These are phyloP conservation scores for Heteromyza rotundicornis DNA, from an alignment of 2,888 invertebrate genomes.

Conservation along the genomic window DNA sequence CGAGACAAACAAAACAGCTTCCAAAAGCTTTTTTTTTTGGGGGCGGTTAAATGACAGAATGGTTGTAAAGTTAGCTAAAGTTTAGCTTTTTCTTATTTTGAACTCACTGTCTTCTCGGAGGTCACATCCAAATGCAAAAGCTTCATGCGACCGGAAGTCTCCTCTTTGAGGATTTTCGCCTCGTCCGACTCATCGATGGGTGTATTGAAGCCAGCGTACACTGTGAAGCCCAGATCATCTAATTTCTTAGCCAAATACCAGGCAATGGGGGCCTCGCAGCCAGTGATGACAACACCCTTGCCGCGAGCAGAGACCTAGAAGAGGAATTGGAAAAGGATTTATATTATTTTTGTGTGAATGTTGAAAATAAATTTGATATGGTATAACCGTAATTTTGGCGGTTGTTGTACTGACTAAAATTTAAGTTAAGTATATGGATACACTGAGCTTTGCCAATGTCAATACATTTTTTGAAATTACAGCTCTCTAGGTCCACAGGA, in stretches of 20 bases:
- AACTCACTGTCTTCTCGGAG: slow-evolving; percentile 72
- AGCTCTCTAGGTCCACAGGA: too few relatives aligned
- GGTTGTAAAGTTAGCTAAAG: slow-evolving; percentile 15
- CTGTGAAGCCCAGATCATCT: slow-evolving; percentile 84
- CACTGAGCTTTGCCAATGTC: too few relatives aligned
- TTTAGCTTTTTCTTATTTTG: slow-evolving; percentile 11
- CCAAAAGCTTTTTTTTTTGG: slow-evolving; percentile 62
- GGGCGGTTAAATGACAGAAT: not conserved
- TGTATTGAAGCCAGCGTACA: slow-evolving; percentile 81
- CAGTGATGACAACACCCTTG: slow-evolving; percentile 83
- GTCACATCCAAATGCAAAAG: slow-evolving; percentile 82
- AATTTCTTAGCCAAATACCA: slow-evolving; percentile 74
- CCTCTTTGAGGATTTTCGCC: slow-evolving; percentile 77
- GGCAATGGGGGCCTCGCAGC: slow-evolving; percentile 70
- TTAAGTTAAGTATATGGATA: not conserved
- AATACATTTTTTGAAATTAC: too few relatives aligned
- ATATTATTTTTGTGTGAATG: not conserved
- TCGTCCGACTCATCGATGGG: slow-evolving; percentile 72
- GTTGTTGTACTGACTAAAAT: not conserved
- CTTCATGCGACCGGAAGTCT: slow-evolving; percentile 76
- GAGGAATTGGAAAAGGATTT: slow-evolving; percentile 10
- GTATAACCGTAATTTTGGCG: not conserved
- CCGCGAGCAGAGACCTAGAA: slow-evolving; percentile 79
- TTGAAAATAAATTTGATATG: not conserved
- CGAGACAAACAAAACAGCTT: slow-evolving; percentile 77